Conservation (phyloP, 2,797 vertebrate species). For the Manis crassicaudata region DNA sequence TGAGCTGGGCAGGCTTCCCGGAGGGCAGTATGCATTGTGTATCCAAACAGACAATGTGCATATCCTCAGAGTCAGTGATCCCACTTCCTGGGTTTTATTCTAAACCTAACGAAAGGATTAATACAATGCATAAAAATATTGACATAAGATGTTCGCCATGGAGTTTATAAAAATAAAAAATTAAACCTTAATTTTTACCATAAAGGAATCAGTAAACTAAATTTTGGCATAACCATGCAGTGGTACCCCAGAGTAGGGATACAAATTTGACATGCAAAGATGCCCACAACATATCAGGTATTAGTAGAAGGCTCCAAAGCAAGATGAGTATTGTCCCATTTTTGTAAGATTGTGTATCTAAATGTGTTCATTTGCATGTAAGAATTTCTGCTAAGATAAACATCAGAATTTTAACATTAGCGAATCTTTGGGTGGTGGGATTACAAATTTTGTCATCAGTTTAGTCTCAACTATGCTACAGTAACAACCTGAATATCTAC, state of each 20-base stretch:
- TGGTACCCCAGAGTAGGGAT: background rate
- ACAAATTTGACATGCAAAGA: background rate
- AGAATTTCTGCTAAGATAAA: background rate
- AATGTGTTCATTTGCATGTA: background rate
- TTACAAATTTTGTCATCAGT: background rate
- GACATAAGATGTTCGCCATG: background rate
- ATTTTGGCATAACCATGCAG: background rate
- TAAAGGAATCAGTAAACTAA: background rate
- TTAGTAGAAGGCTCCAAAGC: background rate
- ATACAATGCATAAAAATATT: slow-evolving; percentile 4
- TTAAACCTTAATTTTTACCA: background rate
- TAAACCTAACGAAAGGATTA: background rate
- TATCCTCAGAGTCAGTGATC: background rate
- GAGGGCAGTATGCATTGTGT: background rate
- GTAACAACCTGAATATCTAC: background rate
- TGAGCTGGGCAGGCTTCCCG: background rate
- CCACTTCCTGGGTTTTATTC: background rate
- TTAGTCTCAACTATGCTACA: background rate
- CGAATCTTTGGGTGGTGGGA: background rate
- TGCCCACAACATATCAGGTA: background rate
- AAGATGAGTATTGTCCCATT: background rate
- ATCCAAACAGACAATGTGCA: background rate
- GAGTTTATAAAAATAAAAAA: slow-evolving; percentile 16
- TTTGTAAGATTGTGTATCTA: background rate
- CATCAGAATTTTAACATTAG: background rate